Evolutionary conservation across 2,888 invertebrate genomes (phyloP).

Genomic region (Lepidocyrtoides sp.): DNA sequence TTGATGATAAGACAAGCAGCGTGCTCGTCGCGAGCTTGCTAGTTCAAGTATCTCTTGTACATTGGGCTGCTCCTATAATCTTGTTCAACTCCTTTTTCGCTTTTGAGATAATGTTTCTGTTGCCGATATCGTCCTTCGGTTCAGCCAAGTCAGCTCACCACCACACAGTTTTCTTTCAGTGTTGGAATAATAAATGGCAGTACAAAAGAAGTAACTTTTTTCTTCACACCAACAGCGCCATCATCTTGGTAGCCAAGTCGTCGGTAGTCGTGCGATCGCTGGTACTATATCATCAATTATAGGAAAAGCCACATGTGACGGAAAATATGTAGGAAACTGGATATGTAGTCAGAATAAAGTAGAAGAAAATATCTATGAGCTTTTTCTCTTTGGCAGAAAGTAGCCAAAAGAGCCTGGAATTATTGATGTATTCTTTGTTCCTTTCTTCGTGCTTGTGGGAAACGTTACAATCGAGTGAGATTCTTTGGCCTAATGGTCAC

Average conservation of each 20-base stretch:
- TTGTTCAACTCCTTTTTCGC: too few species aligned
- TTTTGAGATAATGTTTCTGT: too few species aligned
- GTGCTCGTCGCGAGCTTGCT: background rate
- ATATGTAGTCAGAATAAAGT: background rate
- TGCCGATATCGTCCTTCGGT: background rate
- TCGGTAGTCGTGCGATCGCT: background rate
- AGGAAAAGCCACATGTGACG: background rate
- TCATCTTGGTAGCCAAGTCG: background rate
- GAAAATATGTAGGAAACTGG: background rate
- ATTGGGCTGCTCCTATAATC: too few species aligned
- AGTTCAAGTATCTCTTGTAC: background rate
- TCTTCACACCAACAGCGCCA: slow-evolving; percentile 7
- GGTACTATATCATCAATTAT: background rate
- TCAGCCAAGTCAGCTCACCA: background rate
- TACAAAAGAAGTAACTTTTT: slow-evolving; percentile 14
- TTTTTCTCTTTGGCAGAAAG: too few species aligned
- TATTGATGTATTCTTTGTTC: slow-evolving; percentile 3
- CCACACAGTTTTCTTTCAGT: background rate
- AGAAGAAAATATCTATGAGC: too few species aligned
- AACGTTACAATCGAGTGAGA: background rate
- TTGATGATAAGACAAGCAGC: background rate
- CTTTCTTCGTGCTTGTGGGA: background rate
- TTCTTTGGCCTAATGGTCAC: background rate
- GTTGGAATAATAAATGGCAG: background rate
- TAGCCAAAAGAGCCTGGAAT: background rate